A percentile compares a stretch with the other conserved stretches of the same genome.
These are phyloP conservation scores for Ommatoiulus sabulosus DNA, from an alignment of 2,888 invertebrate genomes.

Conservation along the genomic window DNA sequence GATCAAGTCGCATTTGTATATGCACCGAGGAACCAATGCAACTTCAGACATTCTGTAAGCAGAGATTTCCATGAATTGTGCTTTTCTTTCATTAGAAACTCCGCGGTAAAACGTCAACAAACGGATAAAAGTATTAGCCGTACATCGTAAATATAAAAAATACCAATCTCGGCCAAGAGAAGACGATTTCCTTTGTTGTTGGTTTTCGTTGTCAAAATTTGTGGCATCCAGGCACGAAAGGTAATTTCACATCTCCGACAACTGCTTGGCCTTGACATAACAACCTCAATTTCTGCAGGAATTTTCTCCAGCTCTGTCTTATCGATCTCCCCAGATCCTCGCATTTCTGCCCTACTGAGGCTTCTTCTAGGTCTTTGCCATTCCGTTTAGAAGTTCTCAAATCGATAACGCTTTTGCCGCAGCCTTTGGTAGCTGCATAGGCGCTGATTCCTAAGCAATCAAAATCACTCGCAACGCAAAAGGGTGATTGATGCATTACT, in stretches of 20 bases:
- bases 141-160: background rate
- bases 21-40: background rate
- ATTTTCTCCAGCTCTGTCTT: constrained; percentile 39
- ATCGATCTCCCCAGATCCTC: constrained; percentile 25
- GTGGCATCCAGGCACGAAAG: constrained; percentile 11
- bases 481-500: constrained; percentile 31
- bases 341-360: constrained; percentile 51
- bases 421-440: background rate
- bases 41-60: background rate
- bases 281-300: constrained; percentile 51
- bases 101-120: background rate
- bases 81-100: background rate
- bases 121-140: constrained; percentile 13
- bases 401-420: constrained; percentile 29
- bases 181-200: constrained; percentile 13
- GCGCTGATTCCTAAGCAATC: background rate
- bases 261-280: constrained; percentile 49
- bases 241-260: constrained; percentile 41
- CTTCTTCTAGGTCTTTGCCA: constrained; percentile 50
- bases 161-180: background rate
- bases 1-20: background rate
- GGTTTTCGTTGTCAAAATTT: constrained; percentile 32
- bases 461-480: background rate
- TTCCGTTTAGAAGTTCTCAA: constrained; percentile 8
- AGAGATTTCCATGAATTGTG: background rate